These are phyloP conservation scores for Forbesichthys agassizii DNA, from an alignment of 2,113 vertebrate species.

Conservation along the genomic window DNA sequence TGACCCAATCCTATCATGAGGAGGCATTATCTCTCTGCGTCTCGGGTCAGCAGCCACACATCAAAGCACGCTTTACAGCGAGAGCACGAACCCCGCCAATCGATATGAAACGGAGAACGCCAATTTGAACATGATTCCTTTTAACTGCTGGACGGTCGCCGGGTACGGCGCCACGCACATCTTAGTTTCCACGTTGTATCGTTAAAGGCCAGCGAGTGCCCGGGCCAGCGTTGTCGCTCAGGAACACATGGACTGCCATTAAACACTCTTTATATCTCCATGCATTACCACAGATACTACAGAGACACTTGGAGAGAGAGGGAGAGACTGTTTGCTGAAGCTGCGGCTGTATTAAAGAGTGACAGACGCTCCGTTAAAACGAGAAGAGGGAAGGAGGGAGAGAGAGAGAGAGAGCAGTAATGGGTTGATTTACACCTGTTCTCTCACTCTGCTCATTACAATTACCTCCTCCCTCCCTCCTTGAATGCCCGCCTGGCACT, in stretches of 20 bases:
- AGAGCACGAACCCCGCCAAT: conserved; percentile 60
- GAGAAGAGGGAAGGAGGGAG: not conserved
- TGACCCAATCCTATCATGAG: conserved; percentile 21
- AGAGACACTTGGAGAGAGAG: not conserved
- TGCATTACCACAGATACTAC: conserved; percentile 43
- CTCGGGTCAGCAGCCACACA: conserved; percentile 54
- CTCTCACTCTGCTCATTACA: conserved; percentile 70
- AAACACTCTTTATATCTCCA: conserved; percentile 63
- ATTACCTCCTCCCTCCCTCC: conserved; percentile 54
- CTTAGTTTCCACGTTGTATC: conserved; percentile 32
- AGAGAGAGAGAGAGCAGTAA: conserved; percentile 1
- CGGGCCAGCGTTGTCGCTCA: conserved; percentile 30
- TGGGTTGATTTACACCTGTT: conserved; percentile 71
- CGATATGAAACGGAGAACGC: conserved; percentile 63
- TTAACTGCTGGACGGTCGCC: conserved; percentile 47
- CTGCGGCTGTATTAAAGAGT: too few species aligned
- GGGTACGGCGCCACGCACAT: conserved; percentile 39
- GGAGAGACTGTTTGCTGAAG: too few species aligned
- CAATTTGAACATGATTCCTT: conserved; percentile 65
- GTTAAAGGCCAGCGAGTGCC: conserved; percentile 39
- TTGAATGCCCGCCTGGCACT: not conserved
- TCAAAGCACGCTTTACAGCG: conserved; percentile 54
- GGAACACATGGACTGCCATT: conserved; percentile 33
- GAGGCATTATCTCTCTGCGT: conserved; percentile 37
- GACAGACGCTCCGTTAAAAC: too few species aligned